Base-by-base conservation (phyloP, 2,797 vertebrate genomes). In the Alauda arvensis region DNA sequence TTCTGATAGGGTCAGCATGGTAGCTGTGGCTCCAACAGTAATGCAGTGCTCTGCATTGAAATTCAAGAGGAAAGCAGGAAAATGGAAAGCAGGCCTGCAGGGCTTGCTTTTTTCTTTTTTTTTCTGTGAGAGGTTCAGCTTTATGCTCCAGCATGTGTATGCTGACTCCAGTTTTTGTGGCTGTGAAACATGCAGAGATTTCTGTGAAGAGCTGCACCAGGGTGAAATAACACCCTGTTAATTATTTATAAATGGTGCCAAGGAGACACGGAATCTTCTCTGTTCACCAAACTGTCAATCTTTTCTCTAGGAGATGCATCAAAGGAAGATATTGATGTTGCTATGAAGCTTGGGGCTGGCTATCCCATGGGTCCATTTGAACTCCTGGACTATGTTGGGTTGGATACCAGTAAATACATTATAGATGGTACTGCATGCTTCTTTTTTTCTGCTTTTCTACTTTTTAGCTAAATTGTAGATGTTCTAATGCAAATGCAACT, bases 321-420 rank as follows among this genome's bases (percentile, higher is more conserved):
- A 87, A 99, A 99, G 96, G 99, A 99, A 89, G 99, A 99, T 97
- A 99, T 99, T 42, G 99, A 99, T 86, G 94, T 97, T n/a, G 99
- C 98, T 37, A 99, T 99, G 99, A 99, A 99, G 94, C 95, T 99
- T 16, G 99, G 99, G 8, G 98, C 98, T 20, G 98, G 99, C 25
- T 98, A 99, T 96, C 99, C 99, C 45, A 99, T 99, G 99, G 99
- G 99, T 29, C 99, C 99, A 5, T 98, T 99, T 93, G 99, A 99
- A 94, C 98, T 99, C 31, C 89, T 98, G 31, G 99, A 99, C 95
- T 99, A 99, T 5, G 98, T 99, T 19, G 99, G 99, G 79, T 96
- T 99, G 87, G 99, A 99, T 95, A 99, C 98, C 18, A 87, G 95
- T 4, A 99, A 99, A 97, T 99, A 98, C 94, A 99, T 99, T 88